Evolutionary conservation across 2,888 invertebrate genomes (phyloP), one percentile per base, ranked within the genome.

Genomic region (Spodoptera exigua): DNA sequence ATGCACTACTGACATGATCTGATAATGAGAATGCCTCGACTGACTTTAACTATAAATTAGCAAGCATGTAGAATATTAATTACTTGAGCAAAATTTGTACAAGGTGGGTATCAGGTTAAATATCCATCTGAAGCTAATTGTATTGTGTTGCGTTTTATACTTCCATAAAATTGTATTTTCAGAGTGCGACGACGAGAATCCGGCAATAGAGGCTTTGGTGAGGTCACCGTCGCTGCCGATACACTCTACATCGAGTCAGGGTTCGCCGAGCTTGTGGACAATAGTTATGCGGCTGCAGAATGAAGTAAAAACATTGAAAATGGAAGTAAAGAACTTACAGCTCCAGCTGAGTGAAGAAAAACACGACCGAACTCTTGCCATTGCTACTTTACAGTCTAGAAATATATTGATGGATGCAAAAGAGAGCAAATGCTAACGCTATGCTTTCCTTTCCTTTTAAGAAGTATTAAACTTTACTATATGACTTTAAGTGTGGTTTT

Each of bases 231-330:
- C 92, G 40, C 85, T 94, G 79, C 94, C 94, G 53, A 89, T 92
- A 74, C 92, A 92, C 80, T 86, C 87, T 56, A 84, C 85, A 12
- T 81, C 87, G 49, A 81, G 79, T 72, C 89, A 89, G 79, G 87
- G 85, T 48, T 85, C 86, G 83, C 96, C 97, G 86, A 96, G 96
- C 80, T 90, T 97, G 78, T 96, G 97, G 89, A 96, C 97, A 76
- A 96, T 97, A 58, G 96, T 97, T 70, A 96, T 97, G 93, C 95
- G 96, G 64, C 89, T 97, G 78, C 96, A 96, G 85, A 96, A 96
- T 83, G 96, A 97, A 89, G 94, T 97, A 70, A 95, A 95, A 80
- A 95, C 95, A 59, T 89, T 97, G 72, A 96, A 96, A 84, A 83
- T 91, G 69, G 95, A 96, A 86, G 95, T 96, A 75, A 93, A 93